Conservation (phyloP, 2,888 invertebrate species). For the Eulithis prunata region DNA sequence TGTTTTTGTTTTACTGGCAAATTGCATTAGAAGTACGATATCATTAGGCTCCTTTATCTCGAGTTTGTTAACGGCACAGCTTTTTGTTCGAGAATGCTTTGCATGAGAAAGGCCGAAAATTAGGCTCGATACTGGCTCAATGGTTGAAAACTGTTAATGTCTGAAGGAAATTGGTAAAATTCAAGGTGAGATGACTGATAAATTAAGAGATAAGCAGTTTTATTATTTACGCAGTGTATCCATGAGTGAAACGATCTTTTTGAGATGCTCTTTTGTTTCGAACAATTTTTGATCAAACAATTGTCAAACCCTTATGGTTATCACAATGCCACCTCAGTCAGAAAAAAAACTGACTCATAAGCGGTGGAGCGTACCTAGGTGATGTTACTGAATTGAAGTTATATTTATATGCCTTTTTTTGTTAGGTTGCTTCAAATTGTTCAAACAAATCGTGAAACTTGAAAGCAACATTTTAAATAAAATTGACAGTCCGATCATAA, state of each 20-base stretch:
- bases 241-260: no score
- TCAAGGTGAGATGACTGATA: neutral
- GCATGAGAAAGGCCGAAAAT: conserved; percentile 30
- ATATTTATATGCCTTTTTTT: neutral
- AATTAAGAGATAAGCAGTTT: conserved; percentile 3
- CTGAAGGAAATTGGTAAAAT: neutral
- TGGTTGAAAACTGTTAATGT: conserved; percentile 8
- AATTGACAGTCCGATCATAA: conserved; percentile 2
- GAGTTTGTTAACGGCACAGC: conserved; percentile 15
- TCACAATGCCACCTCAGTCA: no score
- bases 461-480: neutral
- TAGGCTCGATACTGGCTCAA: conserved; percentile 7
- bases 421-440: neutral
- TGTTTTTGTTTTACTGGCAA: conserved; percentile 31
- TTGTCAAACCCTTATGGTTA: no score
- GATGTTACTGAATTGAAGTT: neutral
- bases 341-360: no score
- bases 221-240: no score
- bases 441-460: conserved; percentile 1
- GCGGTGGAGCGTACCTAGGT: no score
- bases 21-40: conserved; percentile 27
- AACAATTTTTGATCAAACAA: no score
- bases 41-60: conserved; percentile 32
- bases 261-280: no score
- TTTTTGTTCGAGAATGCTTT: conserved; percentile 26